Evolutionary conservation across 2,888 invertebrate genomes (phyloP).

Genomic region (Chalcis sispes): DNA sequence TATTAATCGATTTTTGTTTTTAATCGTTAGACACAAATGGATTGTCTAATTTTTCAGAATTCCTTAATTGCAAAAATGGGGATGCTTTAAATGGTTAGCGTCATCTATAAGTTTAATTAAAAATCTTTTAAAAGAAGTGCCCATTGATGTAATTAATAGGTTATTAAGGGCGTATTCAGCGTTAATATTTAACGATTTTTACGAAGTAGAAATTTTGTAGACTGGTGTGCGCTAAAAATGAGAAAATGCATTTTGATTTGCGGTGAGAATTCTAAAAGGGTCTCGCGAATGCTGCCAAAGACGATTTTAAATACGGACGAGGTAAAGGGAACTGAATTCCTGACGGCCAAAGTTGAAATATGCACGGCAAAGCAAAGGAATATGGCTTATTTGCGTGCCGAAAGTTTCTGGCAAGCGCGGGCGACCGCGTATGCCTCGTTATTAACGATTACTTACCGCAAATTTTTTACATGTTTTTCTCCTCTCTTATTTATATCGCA

Average conservation of each 20-base stretch:
- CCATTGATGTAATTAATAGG: slow-evolving; percentile 1
- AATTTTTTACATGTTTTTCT: slow-evolving; percentile 68
- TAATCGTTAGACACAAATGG: too few relatives aligned
- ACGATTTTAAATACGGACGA: slow-evolving; percentile 67
- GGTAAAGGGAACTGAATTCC: slow-evolving; percentile 63
- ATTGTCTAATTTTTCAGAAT: too few relatives aligned
- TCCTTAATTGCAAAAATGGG: too few relatives aligned
- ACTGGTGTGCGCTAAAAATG: slow-evolving; percentile 30
- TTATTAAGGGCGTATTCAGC: not conserved
- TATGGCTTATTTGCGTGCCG: slow-evolving; percentile 75
- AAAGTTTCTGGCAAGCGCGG: slow-evolving; percentile 71
- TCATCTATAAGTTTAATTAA: too few relatives aligned
- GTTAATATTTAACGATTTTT: slow-evolving; percentile 1
- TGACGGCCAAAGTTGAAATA: slow-evolving; percentile 70
- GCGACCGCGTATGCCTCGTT: slow-evolving; percentile 70
- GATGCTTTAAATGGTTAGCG: too few relatives aligned
- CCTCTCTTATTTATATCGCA: slow-evolving; percentile 24
- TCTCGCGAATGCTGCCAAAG: slow-evolving; percentile 65
- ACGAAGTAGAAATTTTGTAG: slow-evolving; percentile 25
- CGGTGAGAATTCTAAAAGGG: slow-evolving; percentile 57
- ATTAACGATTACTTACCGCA: slow-evolving; percentile 75
- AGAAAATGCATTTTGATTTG: slow-evolving; percentile 54
- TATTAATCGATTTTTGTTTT: too few relatives aligned
- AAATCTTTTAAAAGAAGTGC: too few relatives aligned
- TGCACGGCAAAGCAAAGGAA: slow-evolving; percentile 71